phyloP scores from a whole-genome alignment of 2,797 vertebrate species.

The Taenioides sp. region DNA sequence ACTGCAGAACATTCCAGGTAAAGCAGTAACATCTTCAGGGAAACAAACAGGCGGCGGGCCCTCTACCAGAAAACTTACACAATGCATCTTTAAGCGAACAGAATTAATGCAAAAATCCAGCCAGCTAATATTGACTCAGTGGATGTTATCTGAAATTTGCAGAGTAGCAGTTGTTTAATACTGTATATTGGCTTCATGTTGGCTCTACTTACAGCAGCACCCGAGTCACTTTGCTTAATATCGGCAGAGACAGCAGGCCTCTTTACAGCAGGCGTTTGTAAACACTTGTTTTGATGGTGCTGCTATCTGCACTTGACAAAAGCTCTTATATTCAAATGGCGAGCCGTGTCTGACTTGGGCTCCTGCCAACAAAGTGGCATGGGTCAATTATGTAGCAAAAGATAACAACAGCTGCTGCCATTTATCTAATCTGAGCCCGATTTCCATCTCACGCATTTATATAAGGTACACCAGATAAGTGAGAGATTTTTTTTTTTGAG shows the following conservation, averaged over 20 bases:
- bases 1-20: too few species aligned
- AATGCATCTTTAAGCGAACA: slow-evolving; percentile 17
- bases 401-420: slow-evolving; percentile 50
- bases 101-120: slow-evolving; percentile 50
- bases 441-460: slow-evolving; percentile 57
- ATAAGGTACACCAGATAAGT: slow-evolving; percentile 54
- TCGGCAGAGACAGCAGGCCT: slow-evolving; percentile 13
- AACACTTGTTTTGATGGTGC: slow-evolving; percentile 51
- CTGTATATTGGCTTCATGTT: slow-evolving; percentile 29
- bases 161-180: slow-evolving; percentile 25
- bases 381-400: slow-evolving; percentile 70
- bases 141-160: slow-evolving; percentile 54
- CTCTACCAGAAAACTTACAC: too few species aligned
- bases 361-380: slow-evolving; percentile 64
- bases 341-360: slow-evolving; percentile 38
- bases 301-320: slow-evolving; percentile 45
- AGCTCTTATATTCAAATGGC: slow-evolving; percentile 56
- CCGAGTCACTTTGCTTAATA: slow-evolving; percentile 8
- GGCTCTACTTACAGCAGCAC: slow-evolving; percentile 26
- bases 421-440: slow-evolving; percentile 50
- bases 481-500: slow-evolving; percentile 44
- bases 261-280: slow-evolving; percentile 44
- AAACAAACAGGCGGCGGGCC: too few species aligned
- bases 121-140: slow-evolving; percentile 60
- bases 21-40: too few species aligned